Base-by-base conservation (phyloP, 2,797 vertebrate genomes). In the Coregonus ussuriensis region DNA sequence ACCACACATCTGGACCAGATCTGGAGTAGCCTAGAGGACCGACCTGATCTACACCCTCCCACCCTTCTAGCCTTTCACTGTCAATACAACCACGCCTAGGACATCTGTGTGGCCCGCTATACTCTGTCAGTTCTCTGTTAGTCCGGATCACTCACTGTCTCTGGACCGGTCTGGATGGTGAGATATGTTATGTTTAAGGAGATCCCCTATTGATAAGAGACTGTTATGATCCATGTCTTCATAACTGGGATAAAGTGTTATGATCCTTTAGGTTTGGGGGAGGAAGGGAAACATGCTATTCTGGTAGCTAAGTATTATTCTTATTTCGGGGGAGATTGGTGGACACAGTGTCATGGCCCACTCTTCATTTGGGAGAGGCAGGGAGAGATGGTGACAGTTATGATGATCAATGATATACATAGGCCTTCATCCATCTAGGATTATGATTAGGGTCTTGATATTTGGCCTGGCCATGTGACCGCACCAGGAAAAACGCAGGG, bases 61-160 rank as follows among this genome's bases (percentile, higher is more conserved):
- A 88, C 85, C 84, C 84, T 56, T 87, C 88, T 92, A 80, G 72
- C 72, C 74, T 92, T 91, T 15, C 90, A 85, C 84, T 87, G 77
- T 90, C 87, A 89, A 90, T 84, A 91, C 83, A 29, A 66, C 72
- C 68, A 18, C 72, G 7, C 83, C 85, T 74, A 81, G 53, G 13
- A n/a, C 80, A 47, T 47, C 41, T 47, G 41, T 83, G 80, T 59
- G 84, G n/a, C 81, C 77, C 41, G 9, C 52, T 47, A 6, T 65
- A 75, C 9, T 6, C 11, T 15, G 71, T 14, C 77, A 75, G 33
- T 4, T 73, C 79, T 75, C 53, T 47, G 11, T 47, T 47, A 47
- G 41, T 47, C 41, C 41, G 9, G 41, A 6, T 62, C 71, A 54
- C 29, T 54, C 56, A 53, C 11, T 33, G 3, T 73, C 82, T 0